Percentiles rank a stretch among this genome's conserved stretches.
Conservation (phyloP, 2,797 vertebrate genomes). For the Hoplostethus atlanticus region DNA sequence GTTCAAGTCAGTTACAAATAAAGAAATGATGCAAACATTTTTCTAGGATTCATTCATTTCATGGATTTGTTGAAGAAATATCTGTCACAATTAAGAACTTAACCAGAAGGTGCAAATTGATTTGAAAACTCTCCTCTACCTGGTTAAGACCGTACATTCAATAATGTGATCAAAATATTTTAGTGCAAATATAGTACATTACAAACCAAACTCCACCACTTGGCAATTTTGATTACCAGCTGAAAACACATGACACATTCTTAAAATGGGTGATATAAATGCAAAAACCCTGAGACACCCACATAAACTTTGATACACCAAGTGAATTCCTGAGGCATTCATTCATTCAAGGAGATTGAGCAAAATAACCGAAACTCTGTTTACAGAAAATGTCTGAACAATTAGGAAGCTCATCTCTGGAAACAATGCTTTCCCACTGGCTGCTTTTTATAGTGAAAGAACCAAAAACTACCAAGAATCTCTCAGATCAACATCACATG, state of each 20-base stretch:
- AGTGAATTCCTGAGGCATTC: constrained; percentile 37
- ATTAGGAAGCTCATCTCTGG: background rate
- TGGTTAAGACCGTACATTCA: constrained; percentile 54
- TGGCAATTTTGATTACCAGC: constrained; percentile 9
- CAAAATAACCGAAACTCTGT: constrained; percentile 5
- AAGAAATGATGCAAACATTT: constrained; percentile 28
- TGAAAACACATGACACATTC: constrained; percentile 11
- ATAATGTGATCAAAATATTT: constrained; percentile 39
- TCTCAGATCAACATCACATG: constrained; percentile 13
- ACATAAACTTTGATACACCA: constrained; percentile 23
- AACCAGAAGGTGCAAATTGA: constrained; percentile 41
- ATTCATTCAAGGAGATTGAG: constrained; percentile 40
- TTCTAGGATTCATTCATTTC: constrained; percentile 12
- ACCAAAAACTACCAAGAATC: constrained; percentile 3
- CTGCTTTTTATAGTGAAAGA: constrained; percentile 24
- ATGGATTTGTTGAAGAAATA: background rate
- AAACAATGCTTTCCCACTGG: constrained; percentile 10
- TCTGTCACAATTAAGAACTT: background rate
- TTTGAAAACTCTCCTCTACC: background rate
- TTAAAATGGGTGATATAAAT: constrained; percentile 12
- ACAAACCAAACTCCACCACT: constrained; percentile 12
- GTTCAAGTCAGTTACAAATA: constrained; percentile 46
- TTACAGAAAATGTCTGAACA: constrained; percentile 14
- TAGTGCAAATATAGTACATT: constrained; percentile 65
- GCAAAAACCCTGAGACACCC: constrained; percentile 20